Evolutionary conservation across 2,888 invertebrate genomes (phyloP), one percentile per base, ranked within the genome.

Genomic region (Octodonta nipae): DNA sequence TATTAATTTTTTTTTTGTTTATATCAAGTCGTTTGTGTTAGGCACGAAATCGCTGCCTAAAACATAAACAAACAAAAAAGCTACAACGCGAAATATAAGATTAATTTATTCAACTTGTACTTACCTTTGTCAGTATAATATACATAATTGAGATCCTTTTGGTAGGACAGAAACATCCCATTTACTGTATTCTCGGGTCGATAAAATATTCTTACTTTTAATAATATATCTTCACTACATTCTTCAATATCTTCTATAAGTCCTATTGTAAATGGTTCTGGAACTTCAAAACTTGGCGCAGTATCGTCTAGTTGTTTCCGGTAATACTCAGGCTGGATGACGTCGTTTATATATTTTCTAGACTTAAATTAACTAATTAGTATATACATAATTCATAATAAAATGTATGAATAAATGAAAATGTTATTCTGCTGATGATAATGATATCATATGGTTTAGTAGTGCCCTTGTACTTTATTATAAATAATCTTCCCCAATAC

Each of bases 251-350:
- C 67, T 16, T 67, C 68, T 25, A 86, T 76, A 29, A 73, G 67
- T 2, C 74, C 85, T 6, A 87, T 68, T 44, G 76, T 71, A 56
- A 83, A 85, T 1, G 86, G 83, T 39, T 80, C 75, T 0, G 79
- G 77, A 0, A 79, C 78, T 38, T 78, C 74, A 8, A 67, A 55
- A 49, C 83, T 82, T 1, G 78, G 78, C 0, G 81, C 80, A 13
- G 76, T 56, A 41, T 67, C 69, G 40, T 78, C 78, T 8, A 71
- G 69, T n/a, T n/a, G n/a, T 60, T 85, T 86, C 33, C 86, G 67
- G 55, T 85, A 86, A 47, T 74, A 76, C 56, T 88, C 87, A 1
- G 86, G 77, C 52, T 81, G 86, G 15, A 75, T 54, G n/a, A 73
- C 68, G 54, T 81, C 80, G 57, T 86, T 79, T 2, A 75, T 68